These are phyloP conservation scores for Druon quercuslanigerum DNA, from an alignment of 1,140 invertebrate genomes.

Conservation along the genomic window DNA sequence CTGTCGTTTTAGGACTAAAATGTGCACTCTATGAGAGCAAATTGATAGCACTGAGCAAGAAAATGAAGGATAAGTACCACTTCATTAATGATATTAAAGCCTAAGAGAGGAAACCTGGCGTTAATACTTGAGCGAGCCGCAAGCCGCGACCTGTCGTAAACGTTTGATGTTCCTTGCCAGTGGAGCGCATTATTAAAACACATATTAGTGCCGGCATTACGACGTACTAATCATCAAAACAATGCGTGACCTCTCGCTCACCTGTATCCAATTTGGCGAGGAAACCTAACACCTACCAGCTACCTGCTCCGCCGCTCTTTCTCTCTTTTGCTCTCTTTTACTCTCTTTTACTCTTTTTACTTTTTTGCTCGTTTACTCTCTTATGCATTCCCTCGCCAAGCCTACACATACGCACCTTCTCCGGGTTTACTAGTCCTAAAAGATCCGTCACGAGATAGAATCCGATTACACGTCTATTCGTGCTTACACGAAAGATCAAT, in stretches of 20 bases:
- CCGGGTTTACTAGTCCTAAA: conserved; percentile 7
- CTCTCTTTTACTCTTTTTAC: neutral
- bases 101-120: conserved; percentile 2
- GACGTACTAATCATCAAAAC: conserved; percentile 63
- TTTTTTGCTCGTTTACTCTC: conserved; percentile 2
- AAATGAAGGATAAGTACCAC: neutral
- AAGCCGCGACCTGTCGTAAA: conserved; percentile 5
- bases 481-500: conserved; percentile 12
- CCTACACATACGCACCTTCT: conserved; percentile 5
- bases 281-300: conserved; percentile 54
- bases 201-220: conserved; percentile 56
- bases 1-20: too few species aligned
- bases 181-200: conserved; percentile 57
- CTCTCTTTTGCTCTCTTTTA: neutral
- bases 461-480: conserved; percentile 13
- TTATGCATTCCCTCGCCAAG: conserved; percentile 10
- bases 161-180: conserved; percentile 41
- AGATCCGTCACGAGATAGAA: conserved; percentile 30
- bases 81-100: conserved; percentile 16
- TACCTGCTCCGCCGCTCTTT: conserved; percentile 43
- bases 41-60: neutral
- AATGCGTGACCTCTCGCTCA: conserved; percentile 51
- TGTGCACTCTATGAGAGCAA: too few species aligned
- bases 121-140: conserved; percentile 21
- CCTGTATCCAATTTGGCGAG: conserved; percentile 55